A percentile compares a stretch with the other conserved stretches of the same genome.
phyloP scores from a whole-genome alignment of 2,113 vertebrate genomes.

The Nyctibius bracteatus region DNA sequence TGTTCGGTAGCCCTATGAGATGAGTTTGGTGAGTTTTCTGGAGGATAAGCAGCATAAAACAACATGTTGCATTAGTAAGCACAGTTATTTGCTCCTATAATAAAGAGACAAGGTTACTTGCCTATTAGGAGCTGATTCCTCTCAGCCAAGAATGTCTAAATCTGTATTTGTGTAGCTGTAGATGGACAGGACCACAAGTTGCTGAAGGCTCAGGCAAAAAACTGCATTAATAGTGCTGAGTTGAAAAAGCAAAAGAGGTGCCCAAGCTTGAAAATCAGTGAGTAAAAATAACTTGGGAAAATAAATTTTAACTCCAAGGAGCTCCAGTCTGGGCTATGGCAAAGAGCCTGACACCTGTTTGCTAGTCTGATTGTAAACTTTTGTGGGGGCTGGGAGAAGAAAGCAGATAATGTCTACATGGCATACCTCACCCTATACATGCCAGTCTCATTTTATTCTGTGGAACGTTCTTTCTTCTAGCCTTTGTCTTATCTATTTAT shows the following conservation, averaged over 20 bases:
- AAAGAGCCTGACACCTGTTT: background rate
- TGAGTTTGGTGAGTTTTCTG: background rate
- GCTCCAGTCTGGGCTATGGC: background rate
- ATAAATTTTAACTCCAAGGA: background rate
- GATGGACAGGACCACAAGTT: background rate
- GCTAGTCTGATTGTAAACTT: background rate
- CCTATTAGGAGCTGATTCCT: background rate
- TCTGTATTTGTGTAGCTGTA: background rate
- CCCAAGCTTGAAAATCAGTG: background rate
- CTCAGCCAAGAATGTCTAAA: background rate
- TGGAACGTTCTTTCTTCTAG: background rate
- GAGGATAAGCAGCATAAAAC: background rate
- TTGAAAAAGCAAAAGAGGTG: background rate
- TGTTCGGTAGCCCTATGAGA: background rate
- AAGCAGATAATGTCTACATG: background rate
- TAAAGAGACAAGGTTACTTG: background rate
- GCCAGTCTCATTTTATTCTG: background rate
- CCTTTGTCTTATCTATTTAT: background rate
- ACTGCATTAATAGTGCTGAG: background rate
- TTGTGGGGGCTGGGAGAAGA: background rate
- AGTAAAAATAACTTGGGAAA: background rate
- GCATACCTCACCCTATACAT: background rate
- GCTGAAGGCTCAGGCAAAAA: background rate
- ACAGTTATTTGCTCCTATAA: background rate
- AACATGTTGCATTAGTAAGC: background rate